Base-by-base conservation (phyloP, 2,797 vertebrate genomes). In the Enteromius afrohamiltoni region DNA sequence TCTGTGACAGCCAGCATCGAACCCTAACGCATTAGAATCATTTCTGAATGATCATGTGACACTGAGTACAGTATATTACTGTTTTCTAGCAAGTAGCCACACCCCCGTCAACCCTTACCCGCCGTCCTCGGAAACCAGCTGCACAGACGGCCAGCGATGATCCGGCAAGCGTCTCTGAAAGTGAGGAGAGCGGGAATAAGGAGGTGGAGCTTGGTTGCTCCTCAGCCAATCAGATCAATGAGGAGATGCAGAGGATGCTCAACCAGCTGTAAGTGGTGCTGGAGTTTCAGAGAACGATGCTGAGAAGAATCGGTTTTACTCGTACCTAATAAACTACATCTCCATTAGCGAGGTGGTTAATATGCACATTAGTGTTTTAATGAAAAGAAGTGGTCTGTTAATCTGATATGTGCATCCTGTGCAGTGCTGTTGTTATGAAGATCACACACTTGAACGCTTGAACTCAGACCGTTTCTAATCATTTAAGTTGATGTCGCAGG, bases 191-290 rank as follows among this genome's bases (percentile, higher is more conserved):
- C 51, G 95, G 93, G 26, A 92, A 90, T 0, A 96, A 92, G 0
- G 96, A 96, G 21, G 94, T 93, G 51, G 96, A 96, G 70, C 94
- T 95, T 34, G 95, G 96, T 0, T 93, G 95, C 92, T 95, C 96
- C 0, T 94, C 96, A 0, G 94, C 95, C 92, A 95, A 95, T 94
- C 96, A 96, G 91, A 96, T 98, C 91, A 97, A 96, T 86, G 97
- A 98, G 89, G 97, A 98, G 91, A 96, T 97, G 96, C 97, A 97
- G 91, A 96, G 94, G 91, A 96, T 98, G 96, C 94, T 98, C 87
- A 97, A 95, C 90, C 96, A 98, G 90, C 94, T 98, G 97, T 98
- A 92, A 94, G 96, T 7, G 1, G 96, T 7, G 1, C n/a, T 21
- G 23, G 17, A 34, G 26, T 34, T 53, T 21, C 51, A 26, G n/a